These are phyloP conservation scores for Pygoscelis antarcticus DNA, from an alignment of 2,113 vertebrate genomes.

Conservation along the genomic window DNA sequence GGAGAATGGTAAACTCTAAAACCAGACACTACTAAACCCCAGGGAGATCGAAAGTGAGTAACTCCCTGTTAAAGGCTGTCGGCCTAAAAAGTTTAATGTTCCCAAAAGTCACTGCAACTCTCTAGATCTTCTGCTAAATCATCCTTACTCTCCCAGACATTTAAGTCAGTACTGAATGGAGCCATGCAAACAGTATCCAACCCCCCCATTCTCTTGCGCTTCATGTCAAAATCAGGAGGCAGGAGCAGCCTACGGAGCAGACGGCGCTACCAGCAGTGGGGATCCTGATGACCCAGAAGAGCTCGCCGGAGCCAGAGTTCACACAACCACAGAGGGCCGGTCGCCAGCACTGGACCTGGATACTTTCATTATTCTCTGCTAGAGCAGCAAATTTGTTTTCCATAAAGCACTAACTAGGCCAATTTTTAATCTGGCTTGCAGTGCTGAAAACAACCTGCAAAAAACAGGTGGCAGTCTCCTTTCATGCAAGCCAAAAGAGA, in stretches of 20 bases:
- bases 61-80: neutral
- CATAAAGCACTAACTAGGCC: neutral
- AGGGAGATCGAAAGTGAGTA: neutral
- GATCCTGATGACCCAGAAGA: neutral
- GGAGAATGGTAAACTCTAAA: constrained; percentile 9
- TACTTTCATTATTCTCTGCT: neutral
- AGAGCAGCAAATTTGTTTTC: constrained; percentile 58
- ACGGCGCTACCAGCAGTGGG: neutral
- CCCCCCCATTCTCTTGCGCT: neutral
- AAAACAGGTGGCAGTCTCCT: constrained; percentile 77
- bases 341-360: neutral
- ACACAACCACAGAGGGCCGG: neutral
- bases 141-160: neutral
- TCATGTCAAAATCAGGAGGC: neutral
- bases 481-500: constrained; percentile 67
- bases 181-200: neutral
- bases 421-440: constrained; percentile 29
- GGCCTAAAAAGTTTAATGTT: neutral
- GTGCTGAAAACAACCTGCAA: constrained; percentile 74
- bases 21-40: neutral
- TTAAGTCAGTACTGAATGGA: neutral
- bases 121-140: neutral
- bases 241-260: neutral
- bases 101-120: neutral
- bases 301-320: neutral